A percentile compares a stretch with the other conserved stretches of the same genome.
Evolutionary conservation across 2,797 vertebrate species (phyloP).

Genomic region (Esox lucius): DNA sequence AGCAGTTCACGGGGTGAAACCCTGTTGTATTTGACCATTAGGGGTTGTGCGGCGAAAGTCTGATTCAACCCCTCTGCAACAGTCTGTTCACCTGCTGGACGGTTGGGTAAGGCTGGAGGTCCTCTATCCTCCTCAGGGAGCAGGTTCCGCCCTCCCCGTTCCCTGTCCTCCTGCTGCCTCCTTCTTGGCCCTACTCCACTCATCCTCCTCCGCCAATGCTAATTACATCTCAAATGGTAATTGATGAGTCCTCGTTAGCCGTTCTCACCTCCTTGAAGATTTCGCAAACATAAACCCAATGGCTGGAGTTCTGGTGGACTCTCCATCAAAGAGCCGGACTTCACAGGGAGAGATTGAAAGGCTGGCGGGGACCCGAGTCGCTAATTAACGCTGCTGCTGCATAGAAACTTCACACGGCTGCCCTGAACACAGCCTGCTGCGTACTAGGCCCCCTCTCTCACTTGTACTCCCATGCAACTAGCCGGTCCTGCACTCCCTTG

Average conservation of each 20-base stretch:
- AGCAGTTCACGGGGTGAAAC: too few species aligned
- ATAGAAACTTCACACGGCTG: slow-evolving; percentile 56
- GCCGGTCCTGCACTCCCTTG: slow-evolving; percentile 23
- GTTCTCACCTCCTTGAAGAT: slow-evolving; percentile 67
- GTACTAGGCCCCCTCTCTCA: too few species aligned
- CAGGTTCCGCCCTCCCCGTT: slow-evolving; percentile 38
- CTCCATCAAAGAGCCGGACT: slow-evolving; percentile 70
- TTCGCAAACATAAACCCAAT: slow-evolving; percentile 69
- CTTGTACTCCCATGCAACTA: slow-evolving; percentile 37
- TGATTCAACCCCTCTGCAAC: slow-evolving; percentile 34
- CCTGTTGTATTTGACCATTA: too few species aligned
- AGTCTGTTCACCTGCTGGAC: slow-evolving; percentile 30
- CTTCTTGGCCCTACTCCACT: slow-evolving; percentile 50
- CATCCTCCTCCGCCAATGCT: slow-evolving; percentile 44
- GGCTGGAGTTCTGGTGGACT: slow-evolving; percentile 59
- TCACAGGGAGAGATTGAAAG: slow-evolving; percentile 51
- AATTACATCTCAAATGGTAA: slow-evolving; percentile 75
- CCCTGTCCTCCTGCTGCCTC: slow-evolving; percentile 69
- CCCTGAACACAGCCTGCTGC: slow-evolving; percentile 28
- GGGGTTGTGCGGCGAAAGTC: slow-evolving; percentile 31
- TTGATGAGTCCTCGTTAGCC: slow-evolving; percentile 73
- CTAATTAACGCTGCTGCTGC: slow-evolving; percentile 65
- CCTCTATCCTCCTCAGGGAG: slow-evolving; percentile 61
- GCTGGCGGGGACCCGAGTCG: slow-evolving; percentile 45
- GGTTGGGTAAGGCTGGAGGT: slow-evolving; percentile 43